phyloP scores from a whole-genome alignment of 2,797 vertebrate genomes.

The Neostethus bicornis region DNA sequence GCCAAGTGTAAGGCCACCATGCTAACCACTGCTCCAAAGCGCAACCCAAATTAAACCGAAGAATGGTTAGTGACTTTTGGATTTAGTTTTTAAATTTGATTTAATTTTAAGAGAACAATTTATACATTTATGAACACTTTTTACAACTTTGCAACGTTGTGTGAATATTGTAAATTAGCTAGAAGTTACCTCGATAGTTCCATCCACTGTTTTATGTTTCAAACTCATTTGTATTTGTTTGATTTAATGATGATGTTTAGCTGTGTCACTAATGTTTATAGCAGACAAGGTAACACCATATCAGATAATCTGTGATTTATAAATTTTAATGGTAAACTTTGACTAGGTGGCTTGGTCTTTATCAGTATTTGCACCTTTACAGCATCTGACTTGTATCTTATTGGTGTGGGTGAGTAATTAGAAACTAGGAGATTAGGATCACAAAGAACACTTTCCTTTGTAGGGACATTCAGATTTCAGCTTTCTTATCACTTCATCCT shows the following conservation, averaged over 20 bases:
- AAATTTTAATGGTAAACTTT: slow-evolving; percentile 38
- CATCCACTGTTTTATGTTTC: background rate
- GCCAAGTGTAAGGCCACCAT: too few relatives aligned
- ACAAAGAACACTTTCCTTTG: slow-evolving; percentile 10
- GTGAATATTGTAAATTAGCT: too few relatives aligned
- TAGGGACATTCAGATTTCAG: background rate
- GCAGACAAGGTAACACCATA: slow-evolving; percentile 1
- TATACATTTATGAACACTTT: too few relatives aligned
- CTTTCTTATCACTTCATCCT: slow-evolving; percentile 7
- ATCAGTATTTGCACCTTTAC: slow-evolving; percentile 48
- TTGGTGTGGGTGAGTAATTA: slow-evolving; percentile 16
- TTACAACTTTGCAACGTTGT: too few relatives aligned
- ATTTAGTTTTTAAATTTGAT: too few relatives aligned
- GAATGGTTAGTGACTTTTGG: too few relatives aligned
- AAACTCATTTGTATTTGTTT: background rate
- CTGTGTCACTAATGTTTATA: slow-evolving; percentile 1
- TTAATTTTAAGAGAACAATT: too few relatives aligned
- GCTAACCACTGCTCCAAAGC: too few relatives aligned
- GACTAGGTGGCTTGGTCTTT: slow-evolving; percentile 45
- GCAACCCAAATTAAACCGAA: too few relatives aligned
- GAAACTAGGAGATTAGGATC: slow-evolving; percentile 16
- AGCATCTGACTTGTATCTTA: slow-evolving; percentile 37
- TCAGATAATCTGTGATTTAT: slow-evolving; percentile 20
- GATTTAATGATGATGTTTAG: background rate
- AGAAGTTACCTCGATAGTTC: too few relatives aligned